Base-by-base conservation (phyloP, 2,797 vertebrate genomes). In the Pelochelys cantorii region DNA sequence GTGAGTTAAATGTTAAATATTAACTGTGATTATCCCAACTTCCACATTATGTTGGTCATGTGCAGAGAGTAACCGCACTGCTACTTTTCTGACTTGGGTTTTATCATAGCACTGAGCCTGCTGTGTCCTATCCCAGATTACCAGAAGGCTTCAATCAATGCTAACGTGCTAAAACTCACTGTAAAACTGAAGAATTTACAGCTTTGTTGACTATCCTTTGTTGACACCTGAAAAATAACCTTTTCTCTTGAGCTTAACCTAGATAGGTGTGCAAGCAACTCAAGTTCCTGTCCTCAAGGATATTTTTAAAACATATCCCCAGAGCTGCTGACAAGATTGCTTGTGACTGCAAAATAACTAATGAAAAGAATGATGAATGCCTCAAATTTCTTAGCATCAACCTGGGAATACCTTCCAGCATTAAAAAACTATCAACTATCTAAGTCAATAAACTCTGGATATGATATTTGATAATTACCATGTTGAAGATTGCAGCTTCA, bases 271-370 rank as follows among this genome's bases (percentile, higher is more conserved):
- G 88, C n/a, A 56, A 80, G 10, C 48, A 29, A 0, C 25, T n/a
- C 55, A 85, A 81, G 9, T 53, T 55, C 56, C 37, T 89, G n/a
- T 68, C 68, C 31, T 79, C 18, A 90, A 90, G 84, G 53, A 91
- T 62, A 74, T 52, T 4, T 80, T 87, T 86, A 83, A 93, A 91
- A 42, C 48, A 4, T 27, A 84, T 10, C 34, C 87, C 84, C 77
- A 89, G 81, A 86, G 65, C 59, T 91, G 8, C 77, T 78, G 48
- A 42, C 4, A 93, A 87, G 92, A 94, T 77, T 87, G 23, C 48
- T 89, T 54, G 83, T 27, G 53, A 84, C 12, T 2, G 60, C 53
- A 77, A 60, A 80, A 88, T 68, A 90, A 81, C 29, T 83, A 94
- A 80, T 4, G 29, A 88, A 89, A 62, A 52, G 53, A 85, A 85